Percentiles rank a stretch among this genome's conserved stretches.
These are phyloP conservation scores for Ceratosolen fusciceps DNA, from an alignment of 1,140 invertebrate genomes.

Conservation along the genomic window DNA sequence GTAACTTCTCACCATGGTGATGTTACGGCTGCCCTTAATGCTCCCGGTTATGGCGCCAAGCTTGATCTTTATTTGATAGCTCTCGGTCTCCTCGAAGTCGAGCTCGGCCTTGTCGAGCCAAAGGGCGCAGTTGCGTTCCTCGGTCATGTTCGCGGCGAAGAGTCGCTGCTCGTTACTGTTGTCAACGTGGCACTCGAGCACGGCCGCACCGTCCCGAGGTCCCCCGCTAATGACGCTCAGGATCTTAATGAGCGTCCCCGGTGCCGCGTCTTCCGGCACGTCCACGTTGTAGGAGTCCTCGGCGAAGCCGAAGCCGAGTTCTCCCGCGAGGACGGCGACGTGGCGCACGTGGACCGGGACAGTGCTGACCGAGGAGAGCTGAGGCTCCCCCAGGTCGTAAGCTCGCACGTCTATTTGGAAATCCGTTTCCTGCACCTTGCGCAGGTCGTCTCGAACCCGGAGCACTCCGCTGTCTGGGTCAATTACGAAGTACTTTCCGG, in stretches of 20 bases:
- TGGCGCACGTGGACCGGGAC: conserved; percentile 88
- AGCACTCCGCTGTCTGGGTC: conserved; percentile 86
- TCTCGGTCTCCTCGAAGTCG: conserved; percentile 82
- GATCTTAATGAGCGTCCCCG: conserved; percentile 79
- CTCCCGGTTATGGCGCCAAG: conserved; percentile 83
- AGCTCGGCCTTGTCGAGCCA: conserved; percentile 77
- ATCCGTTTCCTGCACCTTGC: conserved; percentile 87
- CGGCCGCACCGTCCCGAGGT: conserved; percentile 73
- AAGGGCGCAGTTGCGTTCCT: conserved; percentile 85
- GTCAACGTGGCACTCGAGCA: conserved; percentile 81
- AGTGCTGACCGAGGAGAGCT: conserved; percentile 83
- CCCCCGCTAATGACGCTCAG: conserved; percentile 82
- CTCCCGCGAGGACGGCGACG: conserved; percentile 77
- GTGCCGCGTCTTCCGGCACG: conserved; percentile 81
- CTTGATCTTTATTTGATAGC: conserved; percentile 83
- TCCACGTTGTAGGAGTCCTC: conserved; percentile 87
- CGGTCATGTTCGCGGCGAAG: conserved; percentile 81
- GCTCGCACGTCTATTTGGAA: conserved; percentile 89
- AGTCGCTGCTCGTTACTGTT: conserved; percentile 79
- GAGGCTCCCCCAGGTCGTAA: conserved; percentile 89
- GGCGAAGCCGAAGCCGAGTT: conserved; percentile 84
- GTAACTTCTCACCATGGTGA: conserved; percentile 71
- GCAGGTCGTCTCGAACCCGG: conserved; percentile 84
- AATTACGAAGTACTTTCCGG: conserved; percentile 87
- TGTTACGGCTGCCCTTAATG: conserved; percentile 81